A percentile compares a stretch with the other conserved stretches of the same genome.
These are phyloP conservation scores for Cromileptes altivelis DNA, from an alignment of 2,113 vertebrate genomes.

Conservation along the genomic window DNA sequence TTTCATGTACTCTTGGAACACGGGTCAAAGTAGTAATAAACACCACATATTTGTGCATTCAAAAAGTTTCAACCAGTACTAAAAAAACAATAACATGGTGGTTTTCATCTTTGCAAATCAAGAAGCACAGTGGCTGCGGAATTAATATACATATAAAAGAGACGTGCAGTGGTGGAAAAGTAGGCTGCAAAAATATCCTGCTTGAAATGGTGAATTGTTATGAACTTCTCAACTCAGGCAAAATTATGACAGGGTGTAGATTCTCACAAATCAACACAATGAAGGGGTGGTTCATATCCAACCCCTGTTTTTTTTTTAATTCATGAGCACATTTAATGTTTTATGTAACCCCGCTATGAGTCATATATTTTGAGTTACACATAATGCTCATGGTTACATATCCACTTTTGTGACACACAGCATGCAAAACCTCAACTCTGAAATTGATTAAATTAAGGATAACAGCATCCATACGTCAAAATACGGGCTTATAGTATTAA, in stretches of 20 bases:
- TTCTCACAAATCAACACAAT: neutral
- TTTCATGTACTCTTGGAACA: slow-evolving; percentile 30
- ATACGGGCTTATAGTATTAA: neutral
- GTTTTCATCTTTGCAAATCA: neutral
- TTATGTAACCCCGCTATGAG: neutral
- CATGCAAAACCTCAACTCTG: neutral
- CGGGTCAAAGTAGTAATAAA: neutral
- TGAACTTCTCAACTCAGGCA: too few species aligned
- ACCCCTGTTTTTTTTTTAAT: neutral
- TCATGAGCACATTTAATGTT: neutral
- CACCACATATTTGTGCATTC: neutral
- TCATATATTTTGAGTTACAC: neutral
- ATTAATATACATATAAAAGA: neutral
- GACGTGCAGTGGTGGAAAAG: neutral
- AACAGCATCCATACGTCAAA: neutral
- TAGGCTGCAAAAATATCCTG: neutral
- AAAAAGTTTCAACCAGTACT: neutral
- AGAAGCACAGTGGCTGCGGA: neutral
- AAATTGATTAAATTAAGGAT: neutral
- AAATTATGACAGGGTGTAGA: neutral
- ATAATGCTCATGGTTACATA: neutral
- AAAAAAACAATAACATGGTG: neutral
- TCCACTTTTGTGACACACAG: neutral
- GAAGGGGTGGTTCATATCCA: neutral
- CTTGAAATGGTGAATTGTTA: neutral